Base-by-base conservation (phyloP, 35 echinoderm and acorn worm genomes). In the Heliocidaris erythrogramma region DNA sequence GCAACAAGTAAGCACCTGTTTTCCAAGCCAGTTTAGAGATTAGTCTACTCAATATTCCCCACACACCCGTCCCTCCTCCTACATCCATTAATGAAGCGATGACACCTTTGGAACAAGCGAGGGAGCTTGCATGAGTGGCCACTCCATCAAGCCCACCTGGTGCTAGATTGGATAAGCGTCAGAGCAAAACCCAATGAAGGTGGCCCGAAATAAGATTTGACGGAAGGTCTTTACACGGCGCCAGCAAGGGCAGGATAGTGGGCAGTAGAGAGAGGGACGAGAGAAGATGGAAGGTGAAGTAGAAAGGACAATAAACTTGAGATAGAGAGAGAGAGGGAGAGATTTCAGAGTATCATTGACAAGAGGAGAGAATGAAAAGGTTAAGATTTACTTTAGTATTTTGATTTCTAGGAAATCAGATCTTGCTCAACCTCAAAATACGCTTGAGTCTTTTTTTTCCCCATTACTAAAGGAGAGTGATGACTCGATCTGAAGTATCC, bases 131-230 rank as follows among this genome's bases (percentile, higher is more conserved):
- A 78, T 27, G 65, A 78, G 65, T 78, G 65, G 65, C 65, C 27
- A 78, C 65, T 78, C 65, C 65, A 78, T 78, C 65, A 78, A 78
- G 21, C 27, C 27, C 65, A 78, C 65, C 65, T 78, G 65, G 65
- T 78, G 65, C 27, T 78, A 78, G 18, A 78, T 78, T 78, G 65
- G 65, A 78, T 78, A 78, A 78, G 65, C 65, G n/a, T 78, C 65
- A 2, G 21, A 27, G 65, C 65, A 78, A 78, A 78, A 24, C 27
- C 65, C 65, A 78, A 78, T 78, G 65, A 78, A 78, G 65, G 65
- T 78, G 65, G 65, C 65, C 65, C 21, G 4, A 21, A 78, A 78
- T 27, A 21, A 5, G 1, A n/a, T 78, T 78, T 78, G 65, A 78
- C 65, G 27, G 65, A n/a, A 18, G 0, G 52, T 56, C 52, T 56